Evolutionary conservation across 2,888 invertebrate species (phyloP).

Genomic region (Limnephilus marmoratus): DNA sequence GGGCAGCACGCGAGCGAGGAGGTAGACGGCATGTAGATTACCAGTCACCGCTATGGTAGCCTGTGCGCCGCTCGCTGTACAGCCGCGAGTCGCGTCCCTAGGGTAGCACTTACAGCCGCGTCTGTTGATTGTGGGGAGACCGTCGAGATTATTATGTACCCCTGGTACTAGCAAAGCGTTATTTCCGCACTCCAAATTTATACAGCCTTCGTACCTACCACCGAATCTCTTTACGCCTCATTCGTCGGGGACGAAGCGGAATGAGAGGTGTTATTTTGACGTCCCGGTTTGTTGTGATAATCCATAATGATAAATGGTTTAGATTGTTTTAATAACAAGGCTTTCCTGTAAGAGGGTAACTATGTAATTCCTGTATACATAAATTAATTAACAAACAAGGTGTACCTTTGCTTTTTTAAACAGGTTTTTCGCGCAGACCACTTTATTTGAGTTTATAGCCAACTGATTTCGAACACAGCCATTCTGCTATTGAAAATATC

Average conservation of each 20-base stretch:
- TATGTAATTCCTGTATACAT: background rate
- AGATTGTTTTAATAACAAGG: constrained; percentile 9
- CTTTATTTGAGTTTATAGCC: background rate
- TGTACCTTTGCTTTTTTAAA: background rate
- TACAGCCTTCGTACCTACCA: constrained; percentile 20
- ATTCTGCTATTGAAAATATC: too few species aligned
- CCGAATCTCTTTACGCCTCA: constrained; percentile 56
- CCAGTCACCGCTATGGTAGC: constrained; percentile 21
- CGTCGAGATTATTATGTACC: constrained; percentile 58
- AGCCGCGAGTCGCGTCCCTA: constrained; percentile 27
- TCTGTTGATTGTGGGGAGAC: constrained; percentile 59
- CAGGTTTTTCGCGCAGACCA: background rate
- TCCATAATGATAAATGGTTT: constrained; percentile 42
- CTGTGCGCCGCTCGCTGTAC: constrained; percentile 45
- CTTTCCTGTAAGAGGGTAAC: background rate
- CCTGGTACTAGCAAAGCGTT: constrained; percentile 49
- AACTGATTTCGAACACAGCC: too few species aligned
- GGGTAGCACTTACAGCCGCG: constrained; percentile 54
- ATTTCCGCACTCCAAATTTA: constrained; percentile 61
- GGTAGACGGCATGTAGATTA: constrained; percentile 57
- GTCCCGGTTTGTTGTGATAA: constrained; percentile 55
- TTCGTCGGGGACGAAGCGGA: background rate
- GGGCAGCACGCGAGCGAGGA: constrained; percentile 29
- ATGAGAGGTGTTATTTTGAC: constrained; percentile 46
- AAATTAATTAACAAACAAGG: background rate